Evolutionary conservation across 2,888 invertebrate species (phyloP).

Genomic region (Hipparchia semele): DNA sequence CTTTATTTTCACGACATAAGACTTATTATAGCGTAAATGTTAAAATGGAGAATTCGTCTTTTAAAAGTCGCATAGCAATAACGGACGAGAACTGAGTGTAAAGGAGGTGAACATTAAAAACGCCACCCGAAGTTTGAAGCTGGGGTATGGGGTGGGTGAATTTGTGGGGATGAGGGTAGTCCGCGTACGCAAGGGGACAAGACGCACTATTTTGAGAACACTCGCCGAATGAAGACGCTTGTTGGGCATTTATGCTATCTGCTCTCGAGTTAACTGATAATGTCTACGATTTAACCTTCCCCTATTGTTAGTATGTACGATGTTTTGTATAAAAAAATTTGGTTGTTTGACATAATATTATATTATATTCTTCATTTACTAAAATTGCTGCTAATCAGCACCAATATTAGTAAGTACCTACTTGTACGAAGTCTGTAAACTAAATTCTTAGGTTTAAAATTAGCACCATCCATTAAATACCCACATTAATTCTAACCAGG

Average conservation of each 20-base stretch:
- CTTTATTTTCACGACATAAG: slow-evolving; percentile 43
- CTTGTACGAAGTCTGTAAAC: no score
- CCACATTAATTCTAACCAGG: no score
- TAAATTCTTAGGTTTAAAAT: no score
- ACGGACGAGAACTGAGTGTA: slow-evolving; percentile 56
- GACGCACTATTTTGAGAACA: slow-evolving; percentile 54
- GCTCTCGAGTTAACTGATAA: neutral
- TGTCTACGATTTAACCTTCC: neutral
- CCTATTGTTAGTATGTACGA: no score
- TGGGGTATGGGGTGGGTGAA: slow-evolving; percentile 44
- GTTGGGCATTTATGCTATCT: neutral
- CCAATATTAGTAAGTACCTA: no score
- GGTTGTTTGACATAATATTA: no score
- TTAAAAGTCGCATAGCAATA: slow-evolving; percentile 58
- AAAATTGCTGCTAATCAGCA: no score
- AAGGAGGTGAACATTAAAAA: slow-evolving; percentile 71
- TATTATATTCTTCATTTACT: no score
- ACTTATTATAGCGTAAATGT: slow-evolving; percentile 43
- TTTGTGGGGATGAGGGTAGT: slow-evolving; percentile 55
- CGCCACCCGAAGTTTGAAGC: slow-evolving; percentile 53
- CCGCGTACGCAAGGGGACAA: slow-evolving; percentile 53
- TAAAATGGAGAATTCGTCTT: slow-evolving; percentile 58
- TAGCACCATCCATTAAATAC: no score
- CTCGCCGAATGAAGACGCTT: slow-evolving; percentile 4
- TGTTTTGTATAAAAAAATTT: no score